phyloP scores from a whole-genome alignment of 1,140 invertebrate species.

The Cotesia glomerata region DNA sequence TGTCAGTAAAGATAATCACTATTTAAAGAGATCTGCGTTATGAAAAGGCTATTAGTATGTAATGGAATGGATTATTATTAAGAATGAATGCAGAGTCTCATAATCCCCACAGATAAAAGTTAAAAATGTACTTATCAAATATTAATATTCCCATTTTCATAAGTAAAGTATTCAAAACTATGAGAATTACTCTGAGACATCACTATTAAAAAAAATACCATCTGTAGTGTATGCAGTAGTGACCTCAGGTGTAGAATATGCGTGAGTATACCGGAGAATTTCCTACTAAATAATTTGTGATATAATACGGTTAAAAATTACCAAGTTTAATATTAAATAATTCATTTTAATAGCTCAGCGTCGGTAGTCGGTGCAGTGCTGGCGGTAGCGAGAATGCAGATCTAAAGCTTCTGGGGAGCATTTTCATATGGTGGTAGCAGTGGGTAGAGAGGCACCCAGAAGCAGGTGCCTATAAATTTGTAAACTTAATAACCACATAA shows the following conservation, averaged over 20 bases:
- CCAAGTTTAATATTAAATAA: conserved; percentile 65
- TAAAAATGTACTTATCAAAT: too few species aligned
- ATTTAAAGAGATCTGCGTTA: too few species aligned
- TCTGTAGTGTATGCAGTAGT: neutral
- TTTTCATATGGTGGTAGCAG: conserved; percentile 28
- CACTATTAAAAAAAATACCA: neutral
- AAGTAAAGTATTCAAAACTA: neutral
- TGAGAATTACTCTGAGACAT: neutral
- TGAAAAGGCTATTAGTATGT: too few species aligned
- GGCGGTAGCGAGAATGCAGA: conserved; percentile 8
- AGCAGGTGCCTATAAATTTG: conserved; percentile 63
- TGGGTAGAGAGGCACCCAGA: conserved; percentile 52
- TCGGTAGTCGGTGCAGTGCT: conserved; percentile 33
- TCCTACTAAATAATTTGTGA: conserved; percentile 58
- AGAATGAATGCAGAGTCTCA: too few species aligned
- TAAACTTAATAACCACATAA: conserved; percentile 65
- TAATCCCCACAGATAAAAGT: too few species aligned
- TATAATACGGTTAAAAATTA: conserved; percentile 63
- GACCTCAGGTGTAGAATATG: conserved; percentile 10
- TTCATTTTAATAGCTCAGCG: conserved; percentile 62
- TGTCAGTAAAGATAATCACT: too few species aligned
- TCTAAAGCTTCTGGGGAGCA: conserved; percentile 27
- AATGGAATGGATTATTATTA: too few species aligned
- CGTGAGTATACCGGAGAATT: conserved; percentile 26
- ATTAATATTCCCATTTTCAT: too few species aligned